Percentiles rank a stretch among this genome's conserved stretches.
These are phyloP conservation scores for Microctenopoma steveboyesi DNA, from an alignment of 2,797 vertebrate genomes.

Conservation along the genomic window DNA sequence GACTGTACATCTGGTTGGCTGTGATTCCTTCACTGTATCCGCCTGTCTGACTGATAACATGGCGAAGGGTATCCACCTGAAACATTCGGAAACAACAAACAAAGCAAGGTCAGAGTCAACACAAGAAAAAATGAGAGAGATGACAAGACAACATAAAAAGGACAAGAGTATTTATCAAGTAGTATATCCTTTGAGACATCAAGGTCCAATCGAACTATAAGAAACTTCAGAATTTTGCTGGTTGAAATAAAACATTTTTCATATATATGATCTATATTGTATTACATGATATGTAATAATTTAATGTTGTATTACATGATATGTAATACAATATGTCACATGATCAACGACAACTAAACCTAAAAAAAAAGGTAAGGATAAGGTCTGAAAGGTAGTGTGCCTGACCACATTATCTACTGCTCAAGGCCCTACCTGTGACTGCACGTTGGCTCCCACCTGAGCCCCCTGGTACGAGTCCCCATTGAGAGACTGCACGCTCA, in stretches of 20 bases:
- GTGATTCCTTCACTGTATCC: constrained; percentile 99
- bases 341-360: too few relatives aligned
- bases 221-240: constrained; percentile 13
- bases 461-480: constrained; percentile 99
- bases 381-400: not conserved
- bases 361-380: not conserved
- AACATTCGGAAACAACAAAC: constrained; percentile 79
- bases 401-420: constrained; percentile 28
- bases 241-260: not conserved
- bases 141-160: constrained; percentile 58
- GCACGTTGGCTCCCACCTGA: constrained; percentile 99
- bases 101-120: constrained; percentile 77
- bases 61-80: constrained; percentile 99
- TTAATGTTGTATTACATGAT: too few relatives aligned
- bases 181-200: constrained; percentile 32
- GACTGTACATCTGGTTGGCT: constrained; percentile 99
- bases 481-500: constrained; percentile 99
- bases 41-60: constrained; percentile 99
- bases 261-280: too few relatives aligned
- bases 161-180: constrained; percentile 37
- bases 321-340: too few relatives aligned
- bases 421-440: constrained; percentile 91
- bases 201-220: constrained; percentile 31
- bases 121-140: constrained; percentile 42
- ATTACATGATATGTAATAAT: too few relatives aligned